A percentile compares a stretch with the other conserved stretches of the same genome.
phyloP scores from a whole-genome alignment of 2,113 vertebrate species.

The Aegotheles bennettii region DNA sequence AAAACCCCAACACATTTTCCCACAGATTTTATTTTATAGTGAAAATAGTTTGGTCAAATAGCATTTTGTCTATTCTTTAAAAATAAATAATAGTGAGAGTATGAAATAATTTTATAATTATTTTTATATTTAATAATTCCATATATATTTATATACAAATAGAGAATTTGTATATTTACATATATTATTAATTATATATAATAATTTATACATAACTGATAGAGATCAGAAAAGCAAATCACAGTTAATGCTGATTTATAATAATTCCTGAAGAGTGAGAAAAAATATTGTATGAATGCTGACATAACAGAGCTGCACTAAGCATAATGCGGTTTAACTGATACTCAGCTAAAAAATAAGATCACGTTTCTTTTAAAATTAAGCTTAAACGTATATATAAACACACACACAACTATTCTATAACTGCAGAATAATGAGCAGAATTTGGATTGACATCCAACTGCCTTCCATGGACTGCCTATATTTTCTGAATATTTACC shows the following conservation, averaged over 20 bases:
- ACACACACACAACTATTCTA: neutral
- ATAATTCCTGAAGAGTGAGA: neutral
- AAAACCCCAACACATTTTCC: too few species aligned
- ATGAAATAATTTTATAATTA: too few species aligned
- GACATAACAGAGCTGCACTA: neutral
- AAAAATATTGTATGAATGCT: neutral
- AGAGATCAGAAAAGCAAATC: neutral
- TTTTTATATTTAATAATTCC: too few species aligned
- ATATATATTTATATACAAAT: too few species aligned
- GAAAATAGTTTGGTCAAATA: neutral
- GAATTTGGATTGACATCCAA: neutral
- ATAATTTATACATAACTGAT: neutral
- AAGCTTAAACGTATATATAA: neutral
- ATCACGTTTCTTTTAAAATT: neutral
- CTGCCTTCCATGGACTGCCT: neutral
- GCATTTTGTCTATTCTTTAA: neutral
- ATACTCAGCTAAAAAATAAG: neutral
- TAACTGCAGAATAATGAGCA: neutral
- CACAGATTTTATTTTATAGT: neutral
- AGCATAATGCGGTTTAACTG: neutral
- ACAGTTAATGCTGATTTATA: neutral
- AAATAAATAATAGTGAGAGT: neutral
- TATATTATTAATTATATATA: too few species aligned
- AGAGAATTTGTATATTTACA: too few species aligned
- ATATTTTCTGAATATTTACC: neutral